Base-by-base conservation (phyloP, 2,113 vertebrate species). In the Lamprologus callipterus region DNA sequence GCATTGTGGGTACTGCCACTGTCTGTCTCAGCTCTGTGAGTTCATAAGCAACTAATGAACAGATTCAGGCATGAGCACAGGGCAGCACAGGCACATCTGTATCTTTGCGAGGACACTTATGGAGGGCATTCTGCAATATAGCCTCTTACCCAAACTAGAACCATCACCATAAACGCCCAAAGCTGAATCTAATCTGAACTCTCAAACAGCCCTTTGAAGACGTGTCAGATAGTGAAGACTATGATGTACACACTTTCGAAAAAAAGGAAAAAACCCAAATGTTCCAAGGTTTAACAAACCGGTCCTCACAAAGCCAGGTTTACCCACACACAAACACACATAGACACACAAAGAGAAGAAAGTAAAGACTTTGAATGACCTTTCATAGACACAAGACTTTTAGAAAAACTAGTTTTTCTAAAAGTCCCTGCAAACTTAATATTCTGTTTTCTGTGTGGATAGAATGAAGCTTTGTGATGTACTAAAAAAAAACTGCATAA, bases 1-100 rank as follows among this genome's bases (percentile, higher is more conserved):
- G 94, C 91, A 94, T 95, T 95, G 79, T 95, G 92, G 94, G 93
- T 93, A 92, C 82, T 83, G 87, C 60, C 51, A 82, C 91, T 86
- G 79, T 90, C 90, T 87, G 42, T 88, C 78, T 87, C 16, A 81
- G 83, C 73, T 85, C 63, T 89, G 79, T 81, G 87, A 90, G 87
- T 91, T 88, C 6, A 35, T 84, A 81, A 89, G 85, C 60, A 87
- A 63, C 86, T 93, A 91, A 93, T 93, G 88, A 94, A 92, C 73
- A 79, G 87, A 94, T 89, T 90, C 80, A 84, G 81, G 90, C 82
- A 65, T 88, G 75, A 90, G 89, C 81, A 83, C 58, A 40, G 85
- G 70, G 82, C 73, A 78, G 23, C 35, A 19, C n/a, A 51, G 42
- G 9, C 78, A 26, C 57, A 26, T 63, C 51, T 23, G 28, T 21